These are phyloP conservation scores for Rhynchonycteris naso DNA, from an alignment of 2,797 vertebrate genomes.

Conservation along the genomic window DNA sequence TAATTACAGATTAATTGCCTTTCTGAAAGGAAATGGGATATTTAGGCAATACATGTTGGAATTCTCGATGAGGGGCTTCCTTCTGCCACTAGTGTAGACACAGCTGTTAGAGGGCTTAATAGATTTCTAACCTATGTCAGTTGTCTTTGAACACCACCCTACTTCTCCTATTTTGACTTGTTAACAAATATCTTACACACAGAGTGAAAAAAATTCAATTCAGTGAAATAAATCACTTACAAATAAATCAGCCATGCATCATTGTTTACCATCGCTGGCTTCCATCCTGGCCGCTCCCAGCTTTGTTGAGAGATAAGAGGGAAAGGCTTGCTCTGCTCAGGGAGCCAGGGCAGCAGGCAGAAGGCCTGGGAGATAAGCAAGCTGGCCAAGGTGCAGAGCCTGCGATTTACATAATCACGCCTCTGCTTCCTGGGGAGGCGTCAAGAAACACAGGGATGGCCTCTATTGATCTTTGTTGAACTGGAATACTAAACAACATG, in stretches of 20 bases:
- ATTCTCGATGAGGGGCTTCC: constrained; percentile 75
- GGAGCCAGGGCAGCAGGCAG: constrained; percentile 89
- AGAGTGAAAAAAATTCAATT: constrained; percentile 89
- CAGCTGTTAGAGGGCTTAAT: constrained; percentile 74
- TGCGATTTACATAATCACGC: constrained; percentile 92
- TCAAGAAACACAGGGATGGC: constrained; percentile 88
- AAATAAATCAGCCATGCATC: constrained; percentile 88
- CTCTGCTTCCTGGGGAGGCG: constrained; percentile 89
- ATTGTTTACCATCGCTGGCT: constrained; percentile 87
- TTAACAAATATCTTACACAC: constrained; percentile 88
- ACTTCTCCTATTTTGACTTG: constrained; percentile 82
- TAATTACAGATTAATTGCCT: constrained; percentile 69
- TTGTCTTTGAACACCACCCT: constrained; percentile 82
- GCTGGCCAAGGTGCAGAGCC: constrained; percentile 86
- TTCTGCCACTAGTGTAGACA: constrained; percentile 58
- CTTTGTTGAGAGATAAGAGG: constrained; percentile 91
- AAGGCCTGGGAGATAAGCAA: constrained; percentile 90
- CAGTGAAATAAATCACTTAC: constrained; percentile 88
- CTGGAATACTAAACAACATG: constrained; percentile 90
- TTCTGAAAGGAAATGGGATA: constrained; percentile 57
- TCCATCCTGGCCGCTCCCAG: constrained; percentile 81
- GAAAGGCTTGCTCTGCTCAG: constrained; percentile 82
- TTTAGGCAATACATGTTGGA: constrained; percentile 57
- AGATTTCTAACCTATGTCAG: constrained; percentile 81
- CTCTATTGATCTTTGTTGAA: constrained; percentile 92